These are phyloP conservation scores for Talpa occidentalis DNA, from an alignment of 2,113 vertebrate genomes.

Conservation along the genomic window DNA sequence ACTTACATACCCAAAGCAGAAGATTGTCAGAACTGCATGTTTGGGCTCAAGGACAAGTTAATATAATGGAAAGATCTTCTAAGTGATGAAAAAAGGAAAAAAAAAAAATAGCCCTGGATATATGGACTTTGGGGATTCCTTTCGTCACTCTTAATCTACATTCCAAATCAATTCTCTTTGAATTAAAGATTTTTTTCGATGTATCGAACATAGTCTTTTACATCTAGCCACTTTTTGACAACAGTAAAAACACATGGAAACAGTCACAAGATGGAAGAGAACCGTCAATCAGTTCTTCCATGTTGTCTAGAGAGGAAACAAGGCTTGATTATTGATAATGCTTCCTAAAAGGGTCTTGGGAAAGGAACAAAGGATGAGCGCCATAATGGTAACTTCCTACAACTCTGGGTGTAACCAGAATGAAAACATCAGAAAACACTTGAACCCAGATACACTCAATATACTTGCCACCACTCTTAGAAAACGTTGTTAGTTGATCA, in stretches of 20 bases:
- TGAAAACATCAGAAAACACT: not conserved
- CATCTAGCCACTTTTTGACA: constrained; percentile 68
- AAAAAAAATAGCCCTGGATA: constrained; percentile 12
- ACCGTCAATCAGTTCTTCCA: not conserved
- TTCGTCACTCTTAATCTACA: constrained; percentile 78
- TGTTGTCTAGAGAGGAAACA: not conserved
- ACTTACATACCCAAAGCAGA: not conserved
- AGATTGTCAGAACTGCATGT: constrained; percentile 32
- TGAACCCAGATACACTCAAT: not conserved
- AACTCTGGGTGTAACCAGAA: not conserved
- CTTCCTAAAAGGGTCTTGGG: not conserved
- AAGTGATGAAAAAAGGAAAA: constrained; percentile 72
- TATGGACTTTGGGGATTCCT: constrained; percentile 59
- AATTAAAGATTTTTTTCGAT: constrained; percentile 76
- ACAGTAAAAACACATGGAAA: constrained; percentile 61
- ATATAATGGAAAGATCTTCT: not conserved
- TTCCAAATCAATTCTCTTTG: constrained; percentile 78
- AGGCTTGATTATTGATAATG: not conserved
- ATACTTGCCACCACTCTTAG: not conserved
- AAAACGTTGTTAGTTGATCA: not conserved
- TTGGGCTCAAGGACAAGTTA: not conserved
- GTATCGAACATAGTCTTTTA: constrained; percentile 64
- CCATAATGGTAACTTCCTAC: not conserved
- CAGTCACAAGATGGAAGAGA: not conserved
- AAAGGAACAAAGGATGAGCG: not conserved